These are phyloP conservation scores for Collichthys lucidus DNA, from an alignment of 2,113 vertebrate species.

Conservation along the genomic window DNA sequence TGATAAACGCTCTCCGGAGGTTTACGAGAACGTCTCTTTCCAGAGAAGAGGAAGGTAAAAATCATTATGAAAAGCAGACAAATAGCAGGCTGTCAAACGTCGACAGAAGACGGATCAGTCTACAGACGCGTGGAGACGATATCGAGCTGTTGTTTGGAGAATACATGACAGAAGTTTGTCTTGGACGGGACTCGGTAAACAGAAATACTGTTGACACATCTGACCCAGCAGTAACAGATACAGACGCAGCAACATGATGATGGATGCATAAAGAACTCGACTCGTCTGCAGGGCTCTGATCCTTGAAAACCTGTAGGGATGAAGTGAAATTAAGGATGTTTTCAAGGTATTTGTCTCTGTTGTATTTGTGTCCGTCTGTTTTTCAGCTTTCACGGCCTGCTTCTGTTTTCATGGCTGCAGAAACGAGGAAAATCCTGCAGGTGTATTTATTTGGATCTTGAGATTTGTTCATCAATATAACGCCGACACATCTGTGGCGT, in stretches of 20 bases:
- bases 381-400: background rate
- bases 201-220: too few relatives aligned
- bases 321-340: background rate
- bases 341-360: background rate
- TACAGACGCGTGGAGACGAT: background rate
- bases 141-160: background rate
- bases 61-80: slow-evolving; percentile 18
- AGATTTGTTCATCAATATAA: too few relatives aligned
- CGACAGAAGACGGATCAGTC: background rate
- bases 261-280: background rate
- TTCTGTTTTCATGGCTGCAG: too few relatives aligned
- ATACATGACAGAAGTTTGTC: slow-evolving; percentile 13
- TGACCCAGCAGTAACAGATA: background rate
- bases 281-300: background rate
- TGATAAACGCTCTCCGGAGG: background rate
- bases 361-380: background rate
- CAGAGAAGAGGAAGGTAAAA: slow-evolving; percentile 1
- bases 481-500: too few relatives aligned
- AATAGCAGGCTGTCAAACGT: slow-evolving; percentile 3
- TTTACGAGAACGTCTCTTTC: background rate
- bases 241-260: background rate
- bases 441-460: too few relatives aligned
- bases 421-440: too few relatives aligned
- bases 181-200: background rate
- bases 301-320: background rate